Evolutionary conservation across 2,113 vertebrate species (phyloP).

Genomic region (Gasterosteus nipponicus): DNA sequence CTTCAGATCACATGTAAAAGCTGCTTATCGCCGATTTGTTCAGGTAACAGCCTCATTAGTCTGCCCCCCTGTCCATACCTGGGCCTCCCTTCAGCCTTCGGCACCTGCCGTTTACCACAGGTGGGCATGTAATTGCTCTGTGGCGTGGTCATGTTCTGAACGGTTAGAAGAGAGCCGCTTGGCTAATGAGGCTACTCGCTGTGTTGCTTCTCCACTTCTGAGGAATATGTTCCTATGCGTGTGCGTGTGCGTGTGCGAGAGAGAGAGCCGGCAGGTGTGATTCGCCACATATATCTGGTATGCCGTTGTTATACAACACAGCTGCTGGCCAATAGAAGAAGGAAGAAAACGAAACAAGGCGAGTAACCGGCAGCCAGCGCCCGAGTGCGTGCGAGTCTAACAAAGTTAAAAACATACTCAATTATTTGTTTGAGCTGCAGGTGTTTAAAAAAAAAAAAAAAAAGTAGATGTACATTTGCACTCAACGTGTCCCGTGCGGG

Average conservation of each 20-base stretch:
- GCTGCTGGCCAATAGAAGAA: conserved; percentile 36
- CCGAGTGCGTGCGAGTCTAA: neutral
- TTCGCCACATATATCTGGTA: conserved; percentile 42
- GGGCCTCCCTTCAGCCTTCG: conserved; percentile 56
- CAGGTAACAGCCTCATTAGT: conserved; percentile 65
- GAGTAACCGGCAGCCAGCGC: neutral
- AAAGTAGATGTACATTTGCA: neutral
- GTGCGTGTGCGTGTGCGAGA: neutral
- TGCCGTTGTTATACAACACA: conserved; percentile 31
- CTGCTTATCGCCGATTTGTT: conserved; percentile 47
- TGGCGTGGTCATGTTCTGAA: conserved; percentile 62
- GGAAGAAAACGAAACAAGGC: neutral
- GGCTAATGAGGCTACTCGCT: conserved; percentile 67
- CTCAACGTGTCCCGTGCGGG: neutral
- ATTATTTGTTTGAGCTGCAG: too few relatives aligned
- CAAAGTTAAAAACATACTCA: neutral
- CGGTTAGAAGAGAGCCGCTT: conserved; percentile 55
- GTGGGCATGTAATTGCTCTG: conserved; percentile 75
- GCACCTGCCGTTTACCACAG: conserved; percentile 71
- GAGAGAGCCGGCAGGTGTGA: conserved; percentile 38
- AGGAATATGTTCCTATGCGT: conserved; percentile 16
- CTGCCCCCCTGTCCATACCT: conserved; percentile 54
- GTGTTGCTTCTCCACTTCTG: conserved; percentile 44
- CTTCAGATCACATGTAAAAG: conserved; percentile 27
- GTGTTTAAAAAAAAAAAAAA: neutral